Evolutionary conservation across 2,797 vertebrate species (phyloP).

Genomic region (Pagetopsis macropterus): DNA sequence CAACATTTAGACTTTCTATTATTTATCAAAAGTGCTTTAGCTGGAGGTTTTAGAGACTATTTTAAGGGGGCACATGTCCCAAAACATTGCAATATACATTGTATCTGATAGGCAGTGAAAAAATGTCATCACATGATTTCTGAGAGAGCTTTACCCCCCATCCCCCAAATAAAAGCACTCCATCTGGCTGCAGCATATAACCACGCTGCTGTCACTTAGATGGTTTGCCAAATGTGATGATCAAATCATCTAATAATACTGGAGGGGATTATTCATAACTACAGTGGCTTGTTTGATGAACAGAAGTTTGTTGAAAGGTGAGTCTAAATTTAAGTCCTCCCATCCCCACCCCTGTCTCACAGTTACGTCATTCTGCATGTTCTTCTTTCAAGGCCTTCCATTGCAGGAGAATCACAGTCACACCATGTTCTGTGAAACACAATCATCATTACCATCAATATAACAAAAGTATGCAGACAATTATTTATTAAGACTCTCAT

Average conservation of each 20-base stretch:
- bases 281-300: conserved; percentile 43
- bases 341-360: conserved; percentile 1
- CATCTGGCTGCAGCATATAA: conserved; percentile 14
- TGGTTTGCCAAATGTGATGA: neutral
- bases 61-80: conserved; percentile 55
- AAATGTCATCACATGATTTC: conserved; percentile 16
- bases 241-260: conserved; percentile 29
- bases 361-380: conserved; percentile 45
- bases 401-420: conserved; percentile 37
- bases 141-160: neutral
- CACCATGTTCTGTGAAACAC: conserved; percentile 9
- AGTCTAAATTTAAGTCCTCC: conserved; percentile 59
- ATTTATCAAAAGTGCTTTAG: conserved; percentile 73
- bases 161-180: neutral
- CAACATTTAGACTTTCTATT: conserved; percentile 78
- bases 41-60: conserved; percentile 68
- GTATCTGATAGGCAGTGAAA: conserved; percentile 18
- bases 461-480: neutral
- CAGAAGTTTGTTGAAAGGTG: conserved; percentile 60
- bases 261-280: conserved; percentile 42
- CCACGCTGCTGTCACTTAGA: conserved; percentile 6
- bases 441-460: conserved; percentile 17
- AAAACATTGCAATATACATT: conserved; percentile 54
- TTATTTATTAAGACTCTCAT: neutral
- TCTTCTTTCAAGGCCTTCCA: conserved; percentile 32